phyloP scores from a whole-genome alignment of 1,140 invertebrate species.

The Chironomus tepperi region DNA sequence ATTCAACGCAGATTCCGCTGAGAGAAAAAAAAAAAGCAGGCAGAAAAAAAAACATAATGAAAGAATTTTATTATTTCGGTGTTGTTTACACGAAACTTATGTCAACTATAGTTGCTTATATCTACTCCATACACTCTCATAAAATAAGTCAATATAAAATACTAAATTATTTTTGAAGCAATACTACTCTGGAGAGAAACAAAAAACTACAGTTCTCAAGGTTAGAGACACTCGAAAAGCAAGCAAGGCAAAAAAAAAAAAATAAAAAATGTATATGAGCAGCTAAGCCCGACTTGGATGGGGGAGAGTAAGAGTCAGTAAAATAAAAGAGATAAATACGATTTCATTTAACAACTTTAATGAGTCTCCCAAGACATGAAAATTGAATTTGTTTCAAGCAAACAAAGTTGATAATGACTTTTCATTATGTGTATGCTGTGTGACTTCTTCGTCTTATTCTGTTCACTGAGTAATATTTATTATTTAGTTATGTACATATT shows the following conservation, averaged over 20 bases:
- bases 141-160: no score
- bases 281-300: no score
- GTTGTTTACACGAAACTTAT: background rate
- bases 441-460: background rate
- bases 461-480: no score
- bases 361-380: constrained; percentile 11
- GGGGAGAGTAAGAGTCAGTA: background rate
- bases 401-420: constrained; percentile 23
- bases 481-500: background rate
- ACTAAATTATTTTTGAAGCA: no score
- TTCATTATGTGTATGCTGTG: background rate
- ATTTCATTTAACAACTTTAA: constrained; percentile 20
- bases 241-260: constrained; percentile 3
- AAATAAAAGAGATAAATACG: background rate
- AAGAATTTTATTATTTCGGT: background rate
- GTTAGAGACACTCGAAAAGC: constrained; percentile 14
- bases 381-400: constrained; percentile 16
- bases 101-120: background rate
- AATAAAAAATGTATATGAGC: background rate
- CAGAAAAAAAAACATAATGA: no score
- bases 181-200: no score
- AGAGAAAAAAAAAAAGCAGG: no score
- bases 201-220: constrained; percentile 4
- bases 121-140: no score
- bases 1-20: no score